phyloP scores from a whole-genome alignment of 2,888 invertebrate species.

The Poecilus cupreus region DNA sequence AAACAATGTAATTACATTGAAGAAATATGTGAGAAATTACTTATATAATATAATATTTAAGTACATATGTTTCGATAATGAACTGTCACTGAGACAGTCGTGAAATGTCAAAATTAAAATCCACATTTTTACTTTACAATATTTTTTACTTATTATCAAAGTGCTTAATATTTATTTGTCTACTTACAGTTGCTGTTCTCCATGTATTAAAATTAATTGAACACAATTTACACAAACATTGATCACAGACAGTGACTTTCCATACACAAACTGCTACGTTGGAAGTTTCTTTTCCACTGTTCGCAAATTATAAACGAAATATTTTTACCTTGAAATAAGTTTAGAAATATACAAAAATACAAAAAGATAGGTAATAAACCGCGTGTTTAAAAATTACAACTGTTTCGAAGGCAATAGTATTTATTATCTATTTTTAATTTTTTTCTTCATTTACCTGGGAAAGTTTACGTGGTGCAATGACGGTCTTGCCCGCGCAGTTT shows the following conservation, averaged over 20 bases:
- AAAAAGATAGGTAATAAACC: constrained; percentile 13
- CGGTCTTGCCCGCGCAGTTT: constrained; percentile 28
- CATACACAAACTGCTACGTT: constrained; percentile 50
- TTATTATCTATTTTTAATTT: constrained; percentile 54
- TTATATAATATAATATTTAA: constrained; percentile 59
- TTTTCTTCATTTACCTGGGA: constrained; percentile 51
- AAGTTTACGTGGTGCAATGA: constrained; percentile 50
- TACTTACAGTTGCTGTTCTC: constrained; percentile 57
- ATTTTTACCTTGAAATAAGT: constrained; percentile 5
- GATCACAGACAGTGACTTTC: constrained; percentile 58
- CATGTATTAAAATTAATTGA: constrained; percentile 49
- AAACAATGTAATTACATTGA: not conserved
- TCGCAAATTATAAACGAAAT: not conserved
- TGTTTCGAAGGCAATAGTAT: constrained; percentile 2
- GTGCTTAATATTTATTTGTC: not conserved
- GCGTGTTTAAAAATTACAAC: not conserved
- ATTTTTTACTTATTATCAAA: constrained; percentile 6
- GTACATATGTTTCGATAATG: constrained; percentile 58
- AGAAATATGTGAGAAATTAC: constrained; percentile 33
- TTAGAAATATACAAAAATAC: constrained; percentile 29
- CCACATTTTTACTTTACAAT: not conserved
- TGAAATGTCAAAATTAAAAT: constrained; percentile 48
- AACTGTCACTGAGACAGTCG: constrained; percentile 46
- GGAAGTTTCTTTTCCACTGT: constrained; percentile 58
- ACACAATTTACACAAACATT: constrained; percentile 56